phyloP scores from a whole-genome alignment of 2,113 vertebrate genomes.

The Mustela lutreola region DNA sequence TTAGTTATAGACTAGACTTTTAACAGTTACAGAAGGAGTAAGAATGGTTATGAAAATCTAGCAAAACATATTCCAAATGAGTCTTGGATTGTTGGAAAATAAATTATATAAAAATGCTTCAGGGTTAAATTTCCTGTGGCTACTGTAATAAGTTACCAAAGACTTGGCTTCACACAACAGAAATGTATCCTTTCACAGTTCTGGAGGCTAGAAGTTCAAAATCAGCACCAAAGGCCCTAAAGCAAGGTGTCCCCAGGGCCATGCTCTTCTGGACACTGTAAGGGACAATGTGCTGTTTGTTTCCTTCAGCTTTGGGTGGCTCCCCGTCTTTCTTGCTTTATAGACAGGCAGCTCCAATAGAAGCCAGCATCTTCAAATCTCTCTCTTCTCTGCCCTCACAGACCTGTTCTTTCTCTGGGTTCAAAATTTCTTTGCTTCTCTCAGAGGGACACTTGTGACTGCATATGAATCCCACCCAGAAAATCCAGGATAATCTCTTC shows the following conservation, averaged over 20 bases:
- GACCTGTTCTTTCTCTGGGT: background rate
- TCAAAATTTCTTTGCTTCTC: background rate
- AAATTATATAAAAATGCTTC: background rate
- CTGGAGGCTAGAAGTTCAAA: background rate
- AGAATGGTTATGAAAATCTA: background rate
- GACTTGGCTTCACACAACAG: background rate
- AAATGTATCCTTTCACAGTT: background rate
- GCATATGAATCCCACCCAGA: too few species aligned
- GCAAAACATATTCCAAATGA: background rate
- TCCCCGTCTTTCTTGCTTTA: background rate
- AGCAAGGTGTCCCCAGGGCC: background rate
- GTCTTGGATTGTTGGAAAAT: background rate
- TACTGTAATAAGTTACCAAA: background rate
- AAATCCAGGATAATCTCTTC: background rate
- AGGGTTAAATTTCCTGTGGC: background rate
- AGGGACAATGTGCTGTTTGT: background rate
- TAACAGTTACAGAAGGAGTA: background rate
- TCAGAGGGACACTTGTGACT: background rate
- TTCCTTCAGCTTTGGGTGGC: background rate
- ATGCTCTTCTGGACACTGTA: background rate
- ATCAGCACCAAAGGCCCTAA: background rate
- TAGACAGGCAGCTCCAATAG: rapidly evolving
- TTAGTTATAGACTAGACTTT: background rate
- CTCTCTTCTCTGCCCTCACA: background rate
- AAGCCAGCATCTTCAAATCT: background rate